Conservation (phyloP, 1,140 invertebrate genomes). For the Araneus ventricosus region DNA sequence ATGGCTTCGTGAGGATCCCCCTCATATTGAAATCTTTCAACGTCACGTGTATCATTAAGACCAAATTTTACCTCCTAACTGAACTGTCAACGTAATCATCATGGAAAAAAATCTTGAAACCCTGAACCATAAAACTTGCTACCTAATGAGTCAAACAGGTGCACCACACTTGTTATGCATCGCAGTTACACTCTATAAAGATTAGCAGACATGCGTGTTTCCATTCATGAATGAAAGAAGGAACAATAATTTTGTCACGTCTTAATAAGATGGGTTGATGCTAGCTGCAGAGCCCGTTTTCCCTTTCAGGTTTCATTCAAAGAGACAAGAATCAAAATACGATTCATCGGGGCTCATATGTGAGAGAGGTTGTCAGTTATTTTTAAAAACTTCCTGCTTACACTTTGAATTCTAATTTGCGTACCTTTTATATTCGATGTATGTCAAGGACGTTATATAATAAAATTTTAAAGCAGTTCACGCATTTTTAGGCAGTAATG, state of each 20-base stretch:
- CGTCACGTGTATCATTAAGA: not conserved
- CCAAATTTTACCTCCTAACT: not conserved
- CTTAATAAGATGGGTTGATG: not conserved
- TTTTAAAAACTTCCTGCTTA: conserved; percentile 1
- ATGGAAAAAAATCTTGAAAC: not conserved
- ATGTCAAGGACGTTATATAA: conserved; percentile 14
- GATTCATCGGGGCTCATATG: too few species aligned
- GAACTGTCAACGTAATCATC: conserved; percentile 18
- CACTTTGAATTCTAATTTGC: not conserved
- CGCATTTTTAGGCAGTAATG: not conserved
- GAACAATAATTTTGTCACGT: conserved; percentile 51
- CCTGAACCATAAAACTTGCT: not conserved
- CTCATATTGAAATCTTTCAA: not conserved
- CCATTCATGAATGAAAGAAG: conserved; percentile 13
- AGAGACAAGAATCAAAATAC: not conserved
- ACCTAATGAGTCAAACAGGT: conserved; percentile 50
- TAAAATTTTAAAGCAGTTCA: not conserved
- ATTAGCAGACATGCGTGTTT: conserved; percentile 22
- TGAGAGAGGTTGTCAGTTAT: not conserved
- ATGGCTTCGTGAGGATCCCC: not conserved
- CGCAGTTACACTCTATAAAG: conserved; percentile 39
- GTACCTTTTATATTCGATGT: not conserved
- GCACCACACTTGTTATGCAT: conserved; percentile 39
- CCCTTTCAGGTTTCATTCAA: not conserved
- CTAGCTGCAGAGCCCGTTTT: not conserved